phyloP scores from a whole-genome alignment of 64 coral and sea anemone genomes.

The Cladopsammia gracilis region DNA sequence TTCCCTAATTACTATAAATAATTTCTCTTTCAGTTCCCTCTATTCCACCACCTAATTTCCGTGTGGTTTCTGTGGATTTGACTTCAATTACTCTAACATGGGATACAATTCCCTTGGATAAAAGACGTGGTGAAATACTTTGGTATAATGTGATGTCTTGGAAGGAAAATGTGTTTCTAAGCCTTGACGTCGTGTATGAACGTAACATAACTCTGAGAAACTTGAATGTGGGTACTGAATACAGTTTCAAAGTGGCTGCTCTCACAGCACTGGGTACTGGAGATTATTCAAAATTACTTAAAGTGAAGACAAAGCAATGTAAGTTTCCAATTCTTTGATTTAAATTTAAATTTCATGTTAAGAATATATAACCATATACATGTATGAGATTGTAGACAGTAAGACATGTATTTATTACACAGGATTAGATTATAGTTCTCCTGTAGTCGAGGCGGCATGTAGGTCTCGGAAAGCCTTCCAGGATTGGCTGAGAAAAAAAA shows the following conservation, averaged over 20 bases:
- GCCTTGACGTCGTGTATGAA: no score
- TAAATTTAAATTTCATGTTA: neutral
- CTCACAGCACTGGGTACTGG: neutral
- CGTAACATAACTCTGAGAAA: neutral
- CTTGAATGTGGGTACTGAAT: neutral
- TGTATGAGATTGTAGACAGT: no score
- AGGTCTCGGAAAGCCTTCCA: no score
- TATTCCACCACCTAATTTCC: neutral
- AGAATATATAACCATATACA: no score
- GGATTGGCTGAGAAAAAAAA: no score
- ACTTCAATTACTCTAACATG: constrained; percentile 1
- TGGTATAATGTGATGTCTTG: no score
- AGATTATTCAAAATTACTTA: neutral
- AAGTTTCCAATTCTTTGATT: neutral
- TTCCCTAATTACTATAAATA: no score
- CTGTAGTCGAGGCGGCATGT: no score
- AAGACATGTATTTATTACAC: no score
- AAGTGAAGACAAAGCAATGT: neutral
- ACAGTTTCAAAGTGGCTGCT: neutral
- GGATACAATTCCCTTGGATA: neutral
- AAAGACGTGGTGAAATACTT: neutral
- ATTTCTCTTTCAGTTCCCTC: neutral
- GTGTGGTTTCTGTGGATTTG: neutral
- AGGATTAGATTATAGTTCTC: no score
- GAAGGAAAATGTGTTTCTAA: no score